phyloP scores from a whole-genome alignment of 2,797 vertebrate genomes.

The Manis pentadactyla region DNA sequence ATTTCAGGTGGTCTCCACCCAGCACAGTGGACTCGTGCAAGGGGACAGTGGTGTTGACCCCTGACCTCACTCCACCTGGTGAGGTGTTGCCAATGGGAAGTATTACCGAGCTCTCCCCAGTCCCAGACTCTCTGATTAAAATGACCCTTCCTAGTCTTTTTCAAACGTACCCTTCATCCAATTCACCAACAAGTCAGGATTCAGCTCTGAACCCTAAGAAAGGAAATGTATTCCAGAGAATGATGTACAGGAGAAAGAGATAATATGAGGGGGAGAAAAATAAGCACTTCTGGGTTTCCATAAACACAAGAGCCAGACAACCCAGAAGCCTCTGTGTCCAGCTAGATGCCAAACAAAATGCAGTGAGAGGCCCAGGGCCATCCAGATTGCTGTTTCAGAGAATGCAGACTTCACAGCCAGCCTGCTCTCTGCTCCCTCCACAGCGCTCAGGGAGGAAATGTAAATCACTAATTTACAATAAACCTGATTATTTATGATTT shows the following conservation, averaged over 20 bases:
- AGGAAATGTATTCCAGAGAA: not conserved
- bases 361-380: not conserved
- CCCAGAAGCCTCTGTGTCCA: not conserved
- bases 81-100: not conserved
- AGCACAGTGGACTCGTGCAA: not conserved
- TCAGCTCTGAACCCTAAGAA: not conserved
- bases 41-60: not conserved
- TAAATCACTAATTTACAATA: not conserved
- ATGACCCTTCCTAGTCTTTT: not conserved
- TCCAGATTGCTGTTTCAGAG: fast-evolving
- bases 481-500: not conserved
- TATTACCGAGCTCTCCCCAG: not conserved
- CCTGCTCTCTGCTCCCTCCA: not conserved
- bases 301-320: not conserved
- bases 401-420: not conserved
- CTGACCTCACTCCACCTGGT: not conserved
- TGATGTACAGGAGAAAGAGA: not conserved
- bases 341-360: not conserved
- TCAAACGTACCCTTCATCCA: not conserved
- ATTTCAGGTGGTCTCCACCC: not conserved
- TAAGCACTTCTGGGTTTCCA: not conserved
- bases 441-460: not conserved
- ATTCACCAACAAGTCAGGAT: not conserved
- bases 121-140: not conserved
- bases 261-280: not conserved